Percentiles rank a stretch among this genome's conserved stretches.
These are phyloP conservation scores for Ceratotherium simum DNA, from an alignment of 2,113 vertebrate species.

Conservation along the genomic window DNA sequence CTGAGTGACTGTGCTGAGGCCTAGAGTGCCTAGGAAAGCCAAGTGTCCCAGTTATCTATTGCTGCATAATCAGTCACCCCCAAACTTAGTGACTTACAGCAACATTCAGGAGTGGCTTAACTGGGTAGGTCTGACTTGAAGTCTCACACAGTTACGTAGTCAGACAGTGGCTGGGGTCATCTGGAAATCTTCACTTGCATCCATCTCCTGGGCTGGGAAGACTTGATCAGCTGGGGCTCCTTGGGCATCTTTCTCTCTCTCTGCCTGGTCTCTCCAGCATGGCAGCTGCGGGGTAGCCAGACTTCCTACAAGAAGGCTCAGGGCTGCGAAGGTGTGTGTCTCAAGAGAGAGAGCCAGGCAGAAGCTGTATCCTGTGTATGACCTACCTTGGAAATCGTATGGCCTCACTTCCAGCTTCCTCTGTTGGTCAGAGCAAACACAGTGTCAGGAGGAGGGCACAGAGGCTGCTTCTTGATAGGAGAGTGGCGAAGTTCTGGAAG, in stretches of 20 bases:
- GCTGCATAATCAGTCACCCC: rapidly evolving
- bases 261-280: not conserved
- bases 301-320: not conserved
- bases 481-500: too few species aligned
- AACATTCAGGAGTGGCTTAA: not conserved
- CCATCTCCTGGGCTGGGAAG: not conserved
- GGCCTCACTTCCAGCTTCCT: rapidly evolving
- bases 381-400: not conserved
- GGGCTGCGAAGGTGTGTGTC: not conserved
- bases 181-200: rapidly evolving
- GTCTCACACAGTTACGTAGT: not conserved
- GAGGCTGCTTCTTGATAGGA: too few species aligned
- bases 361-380: not conserved
- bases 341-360: too few species aligned
- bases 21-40: not conserved
- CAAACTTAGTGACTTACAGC: not conserved
- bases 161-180: not conserved
- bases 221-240: not conserved
- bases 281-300: not conserved
- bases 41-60: not conserved
- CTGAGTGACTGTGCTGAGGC: not conserved
- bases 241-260: not conserved
- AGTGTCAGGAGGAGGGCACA: not conserved
- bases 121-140: not conserved
- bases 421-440: not conserved